Base-by-base conservation (phyloP, 2,113 vertebrate genomes). In the Odontophorus gujanensis region DNA sequence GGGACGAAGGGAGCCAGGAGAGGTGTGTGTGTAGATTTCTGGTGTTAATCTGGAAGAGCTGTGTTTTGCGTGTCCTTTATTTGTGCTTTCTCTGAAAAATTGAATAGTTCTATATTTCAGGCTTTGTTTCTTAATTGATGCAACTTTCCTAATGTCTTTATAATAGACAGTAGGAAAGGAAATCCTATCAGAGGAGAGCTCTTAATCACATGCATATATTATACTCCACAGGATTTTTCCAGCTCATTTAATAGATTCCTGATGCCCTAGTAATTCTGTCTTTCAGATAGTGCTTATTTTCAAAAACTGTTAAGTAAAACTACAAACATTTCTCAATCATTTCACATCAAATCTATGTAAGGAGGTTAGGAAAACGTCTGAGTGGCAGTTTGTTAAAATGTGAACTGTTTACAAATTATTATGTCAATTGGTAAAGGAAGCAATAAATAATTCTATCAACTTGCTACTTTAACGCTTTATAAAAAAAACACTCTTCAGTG, bases 81-180 rank as follows among this genome's bases (percentile, higher is more conserved):
- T 75, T 87, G 62, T 62, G 79, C 69, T 89, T 92, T 74, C 43
- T 55, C 57, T 81, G 48, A 84, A 93, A 87, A 96, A 93, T 45
- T 13, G 40, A 80, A 59, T 73, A 57, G 50, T 65, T 74, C 1
- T 14, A 43, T 76, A 59, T 95, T 92, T 95, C 74, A 82, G 32
- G 42, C 21, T 62, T 87, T 58, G 58, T n/a, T 20, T 86, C 58
- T 93, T 74, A 79, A 91, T 48, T 87, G 76, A 84, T 81, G 32
- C 15, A 94, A 89, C 57, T 81, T 76, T 86, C 68, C 24, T 76
- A 80, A 90, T 83, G 58, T 14, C 34, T 79, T 87, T 90, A 71
- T 75, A 83, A 89, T 48, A 86, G 77, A 78, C 32, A 48, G 42
- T 67, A 68, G 43, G 66, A 85, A 73, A 68, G 71, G 59, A 73